Percentiles rank a stretch among this genome's conserved stretches.
Conservation (phyloP, 2,113 vertebrate genomes). For the Ascaphus truei region DNA sequence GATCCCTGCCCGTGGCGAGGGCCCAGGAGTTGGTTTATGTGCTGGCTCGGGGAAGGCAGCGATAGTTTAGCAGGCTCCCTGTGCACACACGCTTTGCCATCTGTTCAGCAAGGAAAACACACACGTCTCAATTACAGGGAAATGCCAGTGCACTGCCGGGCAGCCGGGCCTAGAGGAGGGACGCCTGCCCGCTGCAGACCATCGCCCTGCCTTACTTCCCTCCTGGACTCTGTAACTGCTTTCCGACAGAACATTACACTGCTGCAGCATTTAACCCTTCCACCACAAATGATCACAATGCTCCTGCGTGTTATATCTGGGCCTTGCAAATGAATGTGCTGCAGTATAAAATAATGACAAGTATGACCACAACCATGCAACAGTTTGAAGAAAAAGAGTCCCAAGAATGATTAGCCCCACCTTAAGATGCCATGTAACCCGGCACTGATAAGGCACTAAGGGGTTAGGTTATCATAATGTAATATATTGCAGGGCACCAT, state of each 20-base stretch:
- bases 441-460: too few relatives aligned
- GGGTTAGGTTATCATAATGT: too few relatives aligned
- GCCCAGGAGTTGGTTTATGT: conserved; percentile 98
- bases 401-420: too few relatives aligned
- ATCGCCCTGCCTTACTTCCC: not conserved
- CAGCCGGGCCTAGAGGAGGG: conserved; percentile 5
- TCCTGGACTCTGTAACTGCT: too few relatives aligned
- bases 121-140: conserved; percentile 97
- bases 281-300: too few relatives aligned
- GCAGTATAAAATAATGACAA: too few relatives aligned
- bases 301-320: too few relatives aligned
- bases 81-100: conserved; percentile 89
- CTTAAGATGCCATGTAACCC: too few relatives aligned
- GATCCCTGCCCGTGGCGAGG: conserved; percentile 80
- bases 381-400: too few relatives aligned
- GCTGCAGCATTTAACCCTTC: not conserved
- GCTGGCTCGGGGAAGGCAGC: conserved; percentile 94
- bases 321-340: too few relatives aligned
- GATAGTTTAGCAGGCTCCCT: conserved; percentile 98
- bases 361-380: too few relatives aligned
- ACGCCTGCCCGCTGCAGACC: not conserved
- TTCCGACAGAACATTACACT: not conserved
- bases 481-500: too few relatives aligned
- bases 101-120: conserved; percentile 90
- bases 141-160: conserved; percentile 88